Conservation (phyloP, 2,797 vertebrate genomes). For the Silurus lanzhouensis region DNA sequence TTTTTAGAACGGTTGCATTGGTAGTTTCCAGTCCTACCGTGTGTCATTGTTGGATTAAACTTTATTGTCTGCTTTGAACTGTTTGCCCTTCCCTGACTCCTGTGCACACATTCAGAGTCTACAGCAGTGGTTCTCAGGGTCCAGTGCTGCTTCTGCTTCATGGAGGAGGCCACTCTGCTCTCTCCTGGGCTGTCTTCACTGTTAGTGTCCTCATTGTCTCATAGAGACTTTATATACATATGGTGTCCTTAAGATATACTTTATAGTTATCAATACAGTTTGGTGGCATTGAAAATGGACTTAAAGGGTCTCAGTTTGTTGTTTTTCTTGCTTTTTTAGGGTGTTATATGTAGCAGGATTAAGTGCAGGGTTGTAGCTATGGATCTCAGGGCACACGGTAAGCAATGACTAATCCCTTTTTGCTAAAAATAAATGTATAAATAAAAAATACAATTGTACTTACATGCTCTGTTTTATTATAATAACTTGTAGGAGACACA, state of each 20-base stretch:
- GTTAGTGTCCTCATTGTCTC: constrained; percentile 71
- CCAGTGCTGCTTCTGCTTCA: constrained; percentile 92
- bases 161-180: constrained; percentile 95
- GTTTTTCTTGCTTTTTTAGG: constrained; percentile 69
- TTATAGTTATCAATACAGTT: background rate
- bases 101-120: constrained; percentile 94
- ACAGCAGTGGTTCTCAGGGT: constrained; percentile 90
- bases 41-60: background rate
- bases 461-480: constrained; percentile 18
- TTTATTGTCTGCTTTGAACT: background rate
- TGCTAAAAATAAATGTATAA: background rate
- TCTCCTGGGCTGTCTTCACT: constrained; percentile 98
- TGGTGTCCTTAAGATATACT: background rate
- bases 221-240: constrained; percentile 17
- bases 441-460: background rate
- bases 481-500: constrained; percentile 84
- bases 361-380: constrained; percentile 93
- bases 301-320: background rate
- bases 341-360: constrained; percentile 90
- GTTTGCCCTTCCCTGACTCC: constrained; percentile 78
- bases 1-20: background rate
- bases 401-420: constrained; percentile 51
- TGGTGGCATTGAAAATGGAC: background rate
- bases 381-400: constrained; percentile 94
- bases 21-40: background rate